Base-by-base conservation (phyloP, 2,113 vertebrate genomes). In the Rhabdornis inornatus region DNA sequence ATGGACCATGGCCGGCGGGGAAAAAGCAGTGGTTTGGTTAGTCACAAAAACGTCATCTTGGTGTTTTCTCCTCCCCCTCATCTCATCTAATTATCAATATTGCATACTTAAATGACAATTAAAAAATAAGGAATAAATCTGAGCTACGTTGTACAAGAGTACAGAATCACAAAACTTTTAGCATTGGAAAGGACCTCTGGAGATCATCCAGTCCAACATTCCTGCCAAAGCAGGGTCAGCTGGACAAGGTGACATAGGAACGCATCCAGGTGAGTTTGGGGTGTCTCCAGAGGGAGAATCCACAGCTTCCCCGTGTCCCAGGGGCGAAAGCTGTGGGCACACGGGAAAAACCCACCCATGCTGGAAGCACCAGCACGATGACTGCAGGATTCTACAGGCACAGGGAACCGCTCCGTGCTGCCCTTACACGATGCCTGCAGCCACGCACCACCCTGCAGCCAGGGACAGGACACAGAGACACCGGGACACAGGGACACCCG, bases 1-100 rank as follows among this genome's bases (percentile, higher is more conserved):
- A 20, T 0, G 9, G 5, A 14, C 11, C 21, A 37, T 1, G 0
- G 23, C 4, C 25, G 7, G 6, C 0, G 5, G 31, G 8, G 3
- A 8, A 42, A 65, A 42, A 24, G 27, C 9, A 17, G 0, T 1
- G 11, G 7, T 37, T 77, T 59, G 11, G 2, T 18, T 47, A 49
- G 15, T 56, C 11, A n/a, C 10, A 25, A 65, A 69, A 39, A 19
- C 1, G 1, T 25, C 31, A 37, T 4, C 5, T 55, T 1, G 1
- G 11, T 42, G 24, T 30, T 35, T 37, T 28, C 17, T 59, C 18
- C 40, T 42, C 14, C 9, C 12, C 5, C 2, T 44, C 4, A n/a
- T 7, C 14, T 57, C 4, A 19, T 9, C 21, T 44, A 20, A 9
- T 42, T 59, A 61, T 7, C 9, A 13, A 4, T 40, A 27, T 10